Evolutionary conservation across 2,113 vertebrate species (phyloP), one percentile per base, ranked within the genome.

Genomic region (Ophiodon elongatus): DNA sequence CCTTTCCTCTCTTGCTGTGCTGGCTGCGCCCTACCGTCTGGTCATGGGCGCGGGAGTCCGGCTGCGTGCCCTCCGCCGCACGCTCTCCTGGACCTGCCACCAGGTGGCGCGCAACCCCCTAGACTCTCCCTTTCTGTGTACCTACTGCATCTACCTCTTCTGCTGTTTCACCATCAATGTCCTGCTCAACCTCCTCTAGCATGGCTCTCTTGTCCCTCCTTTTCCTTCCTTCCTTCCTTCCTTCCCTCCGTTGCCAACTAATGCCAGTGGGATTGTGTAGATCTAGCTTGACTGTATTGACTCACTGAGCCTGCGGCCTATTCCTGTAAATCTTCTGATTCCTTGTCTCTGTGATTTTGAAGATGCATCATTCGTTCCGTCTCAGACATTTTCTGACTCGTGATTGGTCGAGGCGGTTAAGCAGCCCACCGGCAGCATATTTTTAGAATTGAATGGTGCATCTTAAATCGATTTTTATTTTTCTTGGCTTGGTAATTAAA

Each of bases 81-180:
- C 93, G 23, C 87, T 97, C 85, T 97, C 96, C 89, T 96, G 96
- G 89, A 92, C 97, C 59, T 96, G 96, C 95, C 96, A 97, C 84
- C 97, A 97, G 85, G 92, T 97, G 94, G 95, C 96, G 78, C 97
- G 95, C 90, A 96, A 97, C 85, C 97, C 96, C 89, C 86, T 97
- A 96, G 96, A 97, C 94, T 97, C 95, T 89, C 97, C 97, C 95
- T 98, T 99, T 95, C 95, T 98, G 95, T 97, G 96, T 41, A 85
- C 88, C 84, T 96, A 94, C 90, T 96, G 94, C 89, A 80, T 94
- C 93, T 98, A 97, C 94, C 95, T 99, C 89, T 89, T 98, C 89
- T 97, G 96, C 62, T 98, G 93, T 91, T 91, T 94, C 89, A 89
- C 92, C 86, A 85, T 95, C 86, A 95, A 95, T 85, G 79, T 93